phyloP scores from a whole-genome alignment of 2,797 vertebrate genomes.

The Xenentodon cancila region DNA sequence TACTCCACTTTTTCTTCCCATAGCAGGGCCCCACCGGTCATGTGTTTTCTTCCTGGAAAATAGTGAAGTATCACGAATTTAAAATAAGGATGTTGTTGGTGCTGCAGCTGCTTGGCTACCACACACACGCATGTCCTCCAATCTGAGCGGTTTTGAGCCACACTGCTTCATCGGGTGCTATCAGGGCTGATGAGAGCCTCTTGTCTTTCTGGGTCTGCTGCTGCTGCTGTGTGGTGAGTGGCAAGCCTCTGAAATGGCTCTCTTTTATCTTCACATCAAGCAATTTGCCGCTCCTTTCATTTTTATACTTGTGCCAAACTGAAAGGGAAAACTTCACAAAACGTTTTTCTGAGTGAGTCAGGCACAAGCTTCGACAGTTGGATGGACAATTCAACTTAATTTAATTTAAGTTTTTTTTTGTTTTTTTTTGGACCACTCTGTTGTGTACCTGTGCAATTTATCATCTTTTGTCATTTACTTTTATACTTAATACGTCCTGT shows the following conservation, averaged over 20 bases:
- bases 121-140: conserved; percentile 40
- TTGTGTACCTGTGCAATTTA: conserved; percentile 9
- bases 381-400: conserved; percentile 16
- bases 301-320: conserved; percentile 57
- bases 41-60: conserved; percentile 63
- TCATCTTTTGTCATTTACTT: conserved; percentile 21
- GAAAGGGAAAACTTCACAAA: conserved; percentile 58
- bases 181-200: conserved; percentile 69
- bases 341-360: conserved; percentile 11
- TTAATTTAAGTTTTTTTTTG: conserved; percentile 14
- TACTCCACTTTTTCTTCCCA: conserved; percentile 25
- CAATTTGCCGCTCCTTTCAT: conserved; percentile 62
- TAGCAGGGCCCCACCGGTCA: conserved; percentile 56
- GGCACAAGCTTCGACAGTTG: conserved; percentile 24
- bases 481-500: conserved; percentile 18
- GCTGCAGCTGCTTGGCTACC: conserved; percentile 37
- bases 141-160: conserved; percentile 55
- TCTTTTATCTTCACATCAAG: conserved; percentile 72
- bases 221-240: conserved; percentile 77
- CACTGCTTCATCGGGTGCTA: conserved; percentile 61
- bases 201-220: conserved; percentile 54
- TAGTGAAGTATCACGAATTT: conserved; percentile 65
- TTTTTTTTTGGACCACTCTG: conserved; percentile 3
- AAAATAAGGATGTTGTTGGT: conserved; percentile 67
- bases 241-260: conserved; percentile 61